Evolutionary conservation across 2,888 invertebrate species (phyloP), one percentile per base, ranked within the genome.

Genomic region (Rhopalosiphum nymphaeae): DNA sequence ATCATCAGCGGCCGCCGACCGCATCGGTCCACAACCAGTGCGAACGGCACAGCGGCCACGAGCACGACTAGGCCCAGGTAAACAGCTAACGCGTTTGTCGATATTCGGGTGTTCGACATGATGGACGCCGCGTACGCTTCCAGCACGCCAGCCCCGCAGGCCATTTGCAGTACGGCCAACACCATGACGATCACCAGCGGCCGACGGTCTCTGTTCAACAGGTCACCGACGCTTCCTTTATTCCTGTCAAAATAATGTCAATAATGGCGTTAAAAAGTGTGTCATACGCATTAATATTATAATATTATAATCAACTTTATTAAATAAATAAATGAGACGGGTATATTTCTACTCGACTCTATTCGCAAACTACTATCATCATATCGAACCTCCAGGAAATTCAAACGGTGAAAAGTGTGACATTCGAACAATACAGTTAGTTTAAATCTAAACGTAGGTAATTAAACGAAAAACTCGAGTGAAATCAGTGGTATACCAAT

Each of bases 111-210:
- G 95, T 96, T 96, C 95, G 95, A 95, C 53, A 98, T 97, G 95
- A 98, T 97, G 3, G 96, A 96, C 94, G 97, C 97, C 0, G 97
- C 96, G 95, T 97, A 97, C 9, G 97, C 97, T 16, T 97, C 96
- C 16, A 97, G 96, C 0, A 97, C 97, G 94, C 97, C 97, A 94
- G 97, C 97, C 1, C 97, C 97, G 95, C 97, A 97, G 93, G 97
- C 96, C 95, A 98, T 97, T 86, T 95, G 95, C 89, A 95, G 95
- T 13, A 95, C 95, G 3, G 95, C 95, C 89, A 95, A 93, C 25
- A 94, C 85, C 29, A 92, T 26, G 21, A 95, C 95, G 56, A 95
- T 95, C 25, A 95, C 67, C 25, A 94, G 49, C 49, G 94, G 94
- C n/a, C 67, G 36, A 11, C 91, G 90, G 61, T 95, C 95, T 10